A percentile compares a stretch with the other conserved stretches of the same genome.
These are phyloP conservation scores for Marasmarcha lunaedactyla DNA, from an alignment of 2,888 invertebrate genomes.

Conservation along the genomic window DNA sequence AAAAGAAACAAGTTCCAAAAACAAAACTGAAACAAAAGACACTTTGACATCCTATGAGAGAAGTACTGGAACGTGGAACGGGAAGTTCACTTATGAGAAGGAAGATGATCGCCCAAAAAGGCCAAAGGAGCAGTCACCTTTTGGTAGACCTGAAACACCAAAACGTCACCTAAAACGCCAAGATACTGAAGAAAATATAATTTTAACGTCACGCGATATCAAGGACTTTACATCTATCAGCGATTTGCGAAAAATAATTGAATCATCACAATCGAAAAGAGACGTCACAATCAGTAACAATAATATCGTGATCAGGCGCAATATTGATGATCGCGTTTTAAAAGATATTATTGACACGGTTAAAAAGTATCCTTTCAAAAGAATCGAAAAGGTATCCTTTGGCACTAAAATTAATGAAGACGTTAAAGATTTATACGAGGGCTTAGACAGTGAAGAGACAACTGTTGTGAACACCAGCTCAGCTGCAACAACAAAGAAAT, in stretches of 20 bases:
- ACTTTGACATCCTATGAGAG: conserved; percentile 53
- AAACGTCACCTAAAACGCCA: conserved; percentile 55
- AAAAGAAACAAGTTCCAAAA: conserved; percentile 44
- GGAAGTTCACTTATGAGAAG: conserved; percentile 66
- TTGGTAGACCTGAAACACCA: conserved; percentile 49
- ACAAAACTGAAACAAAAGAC: conserved; percentile 46
- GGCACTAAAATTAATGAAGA: conserved; percentile 71
- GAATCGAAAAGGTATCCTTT: conserved; percentile 64
- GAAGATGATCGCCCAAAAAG: conserved; percentile 50
- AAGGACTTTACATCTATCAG: conserved; percentile 63
- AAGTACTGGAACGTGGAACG: conserved; percentile 69
- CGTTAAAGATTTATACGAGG: conserved; percentile 67
- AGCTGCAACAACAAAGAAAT: conserved; percentile 49
- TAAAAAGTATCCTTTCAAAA: conserved; percentile 60
- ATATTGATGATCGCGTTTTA: conserved; percentile 52
- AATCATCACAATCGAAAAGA: conserved; percentile 49
- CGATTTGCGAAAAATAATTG: conserved; percentile 57
- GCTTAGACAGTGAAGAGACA: conserved; percentile 50
- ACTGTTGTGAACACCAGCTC: conserved; percentile 41
- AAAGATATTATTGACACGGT: conserved; percentile 63
- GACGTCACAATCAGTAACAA: conserved; percentile 58
- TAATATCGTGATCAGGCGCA: conserved; percentile 58
- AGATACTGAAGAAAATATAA: conserved; percentile 61
- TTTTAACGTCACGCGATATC: conserved; percentile 56
- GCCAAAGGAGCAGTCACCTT: conserved; percentile 54